phyloP scores from a whole-genome alignment of 2,113 vertebrate species.

The Piprites chloris region DNA sequence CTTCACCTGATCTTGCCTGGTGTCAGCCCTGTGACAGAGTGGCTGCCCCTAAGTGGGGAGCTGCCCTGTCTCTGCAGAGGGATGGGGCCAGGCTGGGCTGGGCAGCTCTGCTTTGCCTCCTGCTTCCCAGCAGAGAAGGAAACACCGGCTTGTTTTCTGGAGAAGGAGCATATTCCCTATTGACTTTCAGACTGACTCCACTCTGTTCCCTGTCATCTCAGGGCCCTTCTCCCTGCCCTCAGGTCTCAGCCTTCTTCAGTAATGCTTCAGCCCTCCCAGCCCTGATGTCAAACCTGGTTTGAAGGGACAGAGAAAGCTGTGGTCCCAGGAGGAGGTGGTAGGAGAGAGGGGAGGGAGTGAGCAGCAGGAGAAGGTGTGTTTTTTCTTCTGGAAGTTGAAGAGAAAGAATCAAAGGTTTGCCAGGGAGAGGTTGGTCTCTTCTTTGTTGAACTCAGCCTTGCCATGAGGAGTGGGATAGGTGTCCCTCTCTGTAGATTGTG shows the following conservation, averaged over 20 bases:
- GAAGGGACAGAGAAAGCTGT: neutral
- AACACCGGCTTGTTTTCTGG: neutral
- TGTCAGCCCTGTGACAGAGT: neutral
- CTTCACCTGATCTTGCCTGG: neutral
- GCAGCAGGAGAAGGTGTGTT: neutral
- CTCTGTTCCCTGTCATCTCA: neutral
- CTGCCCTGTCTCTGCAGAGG: neutral
- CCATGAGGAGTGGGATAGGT: neutral
- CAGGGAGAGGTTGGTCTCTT: neutral
- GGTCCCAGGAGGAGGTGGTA: neutral
- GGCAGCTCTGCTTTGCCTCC: neutral
- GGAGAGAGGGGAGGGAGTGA: neutral
- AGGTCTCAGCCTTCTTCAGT: neutral
- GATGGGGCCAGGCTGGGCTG: neutral
- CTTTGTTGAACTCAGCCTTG: neutral
- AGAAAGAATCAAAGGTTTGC: neutral
- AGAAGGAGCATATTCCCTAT: neutral
- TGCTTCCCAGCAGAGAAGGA: neutral
- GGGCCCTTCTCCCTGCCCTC: neutral
- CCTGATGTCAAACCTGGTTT: accelerated
- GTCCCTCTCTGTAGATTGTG: neutral
- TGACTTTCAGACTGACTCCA: neutral
- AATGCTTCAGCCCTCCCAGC: neutral
- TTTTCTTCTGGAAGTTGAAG: neutral
- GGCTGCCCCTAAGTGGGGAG: neutral